phyloP scores from a whole-genome alignment of 2,113 vertebrate genomes.

The Hassar affinis region DNA sequence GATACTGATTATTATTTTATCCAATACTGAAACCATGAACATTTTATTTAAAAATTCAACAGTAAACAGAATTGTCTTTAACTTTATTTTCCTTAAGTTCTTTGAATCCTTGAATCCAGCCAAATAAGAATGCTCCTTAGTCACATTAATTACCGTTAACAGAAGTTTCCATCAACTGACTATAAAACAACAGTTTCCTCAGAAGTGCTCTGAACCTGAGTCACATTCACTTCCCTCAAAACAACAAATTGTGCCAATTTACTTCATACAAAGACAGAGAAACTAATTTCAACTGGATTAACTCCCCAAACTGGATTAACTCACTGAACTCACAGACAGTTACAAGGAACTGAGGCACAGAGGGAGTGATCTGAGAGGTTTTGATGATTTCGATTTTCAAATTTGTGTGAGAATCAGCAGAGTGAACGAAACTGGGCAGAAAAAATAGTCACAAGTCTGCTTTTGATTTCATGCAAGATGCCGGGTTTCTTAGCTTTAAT shows the following conservation, averaged over 20 bases:
- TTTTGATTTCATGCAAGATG: not conserved
- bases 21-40: not conserved
- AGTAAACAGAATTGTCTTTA: not conserved
- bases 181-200: not conserved
- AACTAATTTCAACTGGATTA: not conserved
- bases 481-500: not conserved
- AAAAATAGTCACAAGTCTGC: not conserved
- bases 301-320: too few species aligned
- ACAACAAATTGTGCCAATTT: not conserved
- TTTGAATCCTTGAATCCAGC: not conserved
- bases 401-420: not conserved
- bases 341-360: not conserved
- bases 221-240: not conserved
- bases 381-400: not conserved
- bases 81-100: not conserved
- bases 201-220: not conserved
- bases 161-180: not conserved
- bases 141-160: not conserved
- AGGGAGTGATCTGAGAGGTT: not conserved
- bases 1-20: not conserved
- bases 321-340: not conserved
- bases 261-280: not conserved
- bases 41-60: not conserved
- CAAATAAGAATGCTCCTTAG: not conserved
- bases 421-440: not conserved